Base-by-base conservation (phyloP, 2,888 invertebrate genomes). In the Nowickia ferox region DNA sequence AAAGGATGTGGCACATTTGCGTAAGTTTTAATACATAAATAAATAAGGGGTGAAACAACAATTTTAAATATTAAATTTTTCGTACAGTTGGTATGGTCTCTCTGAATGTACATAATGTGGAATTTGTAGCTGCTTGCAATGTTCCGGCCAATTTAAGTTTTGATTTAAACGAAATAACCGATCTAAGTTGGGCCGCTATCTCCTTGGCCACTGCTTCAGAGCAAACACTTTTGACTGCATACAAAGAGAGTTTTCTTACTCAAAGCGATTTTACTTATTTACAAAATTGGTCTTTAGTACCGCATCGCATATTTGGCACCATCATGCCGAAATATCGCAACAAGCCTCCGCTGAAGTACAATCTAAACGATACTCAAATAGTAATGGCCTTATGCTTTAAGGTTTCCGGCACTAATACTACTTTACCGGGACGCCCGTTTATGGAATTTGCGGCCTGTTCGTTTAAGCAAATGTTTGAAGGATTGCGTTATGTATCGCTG, bases 301-400 rank as follows among this genome's bases (percentile, higher is more conserved):
- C 68, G 3, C 79, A 88, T 63, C 89, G 90, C 1, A 87, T 89
- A 9, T 89, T 90, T 57, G 90, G 89, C 8, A 90, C 90, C 15
- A 88, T 91, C 17, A 88, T 89, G 87, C 90, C 91, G 1, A 88
- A 88, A 30, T 90, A 90, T 80, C 88, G 90, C 40, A 88, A 88
- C 53, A 89, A 89, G 42, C 86, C 88, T 11, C 88, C 90, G 0
- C 76, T 91, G 2, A 89, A 89, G 38, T 88, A 89, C 75, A 88
- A 88, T 65, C 76, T 90, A 0, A 89, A 90, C 71, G 90, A 90
- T 77, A 88, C 88, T 0, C 90, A 91, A 87, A 89, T 91, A 61
- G 88, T 91, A 9, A 66, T 91, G 65, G 89, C 88, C 0, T 75
- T 91, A 0, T 90, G 91, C 55, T 89, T 87, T 48, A 83, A 76